phyloP scores from a whole-genome alignment of 2,113 vertebrate species.

The Toxotes jaculatrix region DNA sequence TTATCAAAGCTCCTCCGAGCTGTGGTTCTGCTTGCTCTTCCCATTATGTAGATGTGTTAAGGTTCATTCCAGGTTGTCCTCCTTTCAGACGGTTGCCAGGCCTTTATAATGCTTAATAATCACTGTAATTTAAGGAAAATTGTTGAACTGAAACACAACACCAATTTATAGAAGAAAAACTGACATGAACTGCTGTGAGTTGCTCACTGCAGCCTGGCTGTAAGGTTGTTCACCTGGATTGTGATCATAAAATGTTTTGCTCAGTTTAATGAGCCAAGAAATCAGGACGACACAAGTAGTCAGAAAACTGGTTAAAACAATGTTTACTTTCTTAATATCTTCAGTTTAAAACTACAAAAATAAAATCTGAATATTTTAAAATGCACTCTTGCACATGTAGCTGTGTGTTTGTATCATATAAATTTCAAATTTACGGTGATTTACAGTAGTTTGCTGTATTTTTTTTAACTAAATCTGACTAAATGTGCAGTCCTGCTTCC shows the following conservation, averaged over 20 bases:
- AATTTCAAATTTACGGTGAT: not conserved
- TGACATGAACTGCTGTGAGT: not conserved
- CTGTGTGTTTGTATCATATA: not conserved
- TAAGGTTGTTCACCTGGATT: conserved; percentile 58
- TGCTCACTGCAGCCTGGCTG: conserved; percentile 48
- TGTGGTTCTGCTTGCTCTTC: conserved; percentile 36
- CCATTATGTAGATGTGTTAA: conserved; percentile 35
- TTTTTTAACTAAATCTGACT: conserved; percentile 25
- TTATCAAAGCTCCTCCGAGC: conserved; percentile 53
- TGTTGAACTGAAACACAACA: not conserved
- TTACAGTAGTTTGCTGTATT: not conserved
- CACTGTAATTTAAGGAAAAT: not conserved
- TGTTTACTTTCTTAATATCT: not conserved
- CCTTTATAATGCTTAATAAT: not conserved
- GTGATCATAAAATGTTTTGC: conserved; percentile 14
- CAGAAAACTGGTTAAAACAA: not conserved
- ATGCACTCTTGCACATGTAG: not conserved
- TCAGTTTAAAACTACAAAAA: not conserved
- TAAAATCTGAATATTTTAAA: not conserved
- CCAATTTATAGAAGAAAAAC: not conserved
- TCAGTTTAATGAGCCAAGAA: conserved; percentile 26
- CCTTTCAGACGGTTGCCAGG: conserved; percentile 44
- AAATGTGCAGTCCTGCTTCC: conserved; percentile 53
- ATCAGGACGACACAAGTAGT: conserved; percentile 46
- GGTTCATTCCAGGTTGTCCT: conserved; percentile 50